Percentiles rank a stretch among this genome's conserved stretches.
Evolutionary conservation across 2,113 vertebrate genomes (phyloP).

Genomic region (Pimephales promelas): DNA sequence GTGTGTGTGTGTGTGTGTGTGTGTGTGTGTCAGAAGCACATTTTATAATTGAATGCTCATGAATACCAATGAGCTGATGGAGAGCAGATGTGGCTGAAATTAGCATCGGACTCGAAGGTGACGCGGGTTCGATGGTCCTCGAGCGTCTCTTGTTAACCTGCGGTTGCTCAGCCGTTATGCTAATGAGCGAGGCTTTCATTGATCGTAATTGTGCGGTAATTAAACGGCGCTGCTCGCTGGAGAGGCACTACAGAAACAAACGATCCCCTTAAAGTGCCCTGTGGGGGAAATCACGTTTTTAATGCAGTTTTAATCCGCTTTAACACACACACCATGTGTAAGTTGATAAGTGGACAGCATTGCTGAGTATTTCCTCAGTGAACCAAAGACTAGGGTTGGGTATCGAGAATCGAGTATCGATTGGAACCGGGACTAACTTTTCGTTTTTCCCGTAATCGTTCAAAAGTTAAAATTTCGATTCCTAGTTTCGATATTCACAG

Average conservation of each 20-base stretch:
- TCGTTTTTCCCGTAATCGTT: too few species aligned
- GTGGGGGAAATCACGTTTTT: too few species aligned
- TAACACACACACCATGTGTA: too few species aligned
- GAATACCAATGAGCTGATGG: neutral
- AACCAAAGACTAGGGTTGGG: too few species aligned
- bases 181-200: constrained; percentile 1
- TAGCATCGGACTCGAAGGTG: neutral
- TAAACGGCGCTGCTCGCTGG: neutral
- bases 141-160: constrained; percentile 13
- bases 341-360: too few species aligned
- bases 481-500: too few species aligned
- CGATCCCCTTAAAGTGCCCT: neutral
- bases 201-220: neutral
- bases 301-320: too few species aligned
- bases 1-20: too few species aligned
- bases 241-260: neutral
- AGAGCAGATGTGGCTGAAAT: neutral
- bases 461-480: too few species aligned
- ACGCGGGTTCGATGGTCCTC: constrained; percentile 1
- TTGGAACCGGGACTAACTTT: too few species aligned
- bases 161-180: neutral
- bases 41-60: constrained; percentile 1
- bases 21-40: neutral
- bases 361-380: too few species aligned
- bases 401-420: too few species aligned